These are phyloP conservation scores for Nixonia krombeini DNA, from an alignment of 1,140 invertebrate genomes.

Conservation along the genomic window DNA sequence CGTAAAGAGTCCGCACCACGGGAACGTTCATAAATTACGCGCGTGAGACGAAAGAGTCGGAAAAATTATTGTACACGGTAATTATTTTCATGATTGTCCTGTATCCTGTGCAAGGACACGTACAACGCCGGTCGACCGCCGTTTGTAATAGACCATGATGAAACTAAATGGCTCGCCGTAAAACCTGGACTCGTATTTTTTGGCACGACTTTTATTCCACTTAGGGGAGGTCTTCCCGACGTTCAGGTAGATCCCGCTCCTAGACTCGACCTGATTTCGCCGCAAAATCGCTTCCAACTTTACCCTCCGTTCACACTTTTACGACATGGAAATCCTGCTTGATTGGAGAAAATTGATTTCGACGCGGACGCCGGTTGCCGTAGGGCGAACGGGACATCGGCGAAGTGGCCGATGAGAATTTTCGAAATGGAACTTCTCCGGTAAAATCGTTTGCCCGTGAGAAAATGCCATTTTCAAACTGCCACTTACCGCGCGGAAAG, in stretches of 20 bases:
- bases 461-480: too few relatives aligned
- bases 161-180: conserved; percentile 23
- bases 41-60: neutral
- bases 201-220: conserved; percentile 1
- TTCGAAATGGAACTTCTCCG: too few relatives aligned
- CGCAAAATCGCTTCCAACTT: neutral
- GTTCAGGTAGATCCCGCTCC: neutral
- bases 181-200: conserved; percentile 28
- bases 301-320: neutral
- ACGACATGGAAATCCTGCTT: neutral
- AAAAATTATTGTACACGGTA: conserved; percentile 27
- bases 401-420: too few relatives aligned
- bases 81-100: conserved; percentile 29
- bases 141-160: conserved; percentile 35
- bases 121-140: conserved; percentile 1
- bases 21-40: conserved; percentile 34
- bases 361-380: too few relatives aligned
- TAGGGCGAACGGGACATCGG: too few relatives aligned
- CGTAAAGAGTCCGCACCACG: conserved; percentile 3
- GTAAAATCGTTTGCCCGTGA: too few relatives aligned
- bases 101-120: conserved; percentile 2
- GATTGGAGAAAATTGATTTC: too few relatives aligned
- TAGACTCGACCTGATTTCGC: neutral
- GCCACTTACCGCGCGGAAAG: too few relatives aligned
- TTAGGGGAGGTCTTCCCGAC: conserved; percentile 2